A percentile compares a stretch with the other conserved stretches of the same genome.
Conservation (phyloP, 2,888 invertebrate species). For the Dryomyza anilis region DNA sequence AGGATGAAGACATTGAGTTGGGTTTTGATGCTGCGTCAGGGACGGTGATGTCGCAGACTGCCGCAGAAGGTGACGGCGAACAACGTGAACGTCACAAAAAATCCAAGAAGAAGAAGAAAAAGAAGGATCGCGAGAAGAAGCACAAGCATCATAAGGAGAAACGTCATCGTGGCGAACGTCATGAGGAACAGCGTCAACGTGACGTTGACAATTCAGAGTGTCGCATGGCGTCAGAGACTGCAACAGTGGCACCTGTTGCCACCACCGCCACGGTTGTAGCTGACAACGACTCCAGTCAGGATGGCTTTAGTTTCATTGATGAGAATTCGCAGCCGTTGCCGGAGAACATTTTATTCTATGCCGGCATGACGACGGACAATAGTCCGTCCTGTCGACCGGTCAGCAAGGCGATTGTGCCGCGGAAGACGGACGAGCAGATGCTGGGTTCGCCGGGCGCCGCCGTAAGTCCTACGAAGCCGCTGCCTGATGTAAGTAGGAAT, state of each 20-base stretch:
- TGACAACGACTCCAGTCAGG: slow-evolving; percentile 66
- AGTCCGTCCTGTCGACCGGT: slow-evolving; percentile 59
- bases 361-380: slow-evolving; percentile 58
- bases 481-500: slow-evolving; percentile 45
- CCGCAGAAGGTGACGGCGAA: too few relatives aligned
- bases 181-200: slow-evolving; percentile 39
- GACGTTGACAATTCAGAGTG: too few relatives aligned
- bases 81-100: slow-evolving; percentile 68
- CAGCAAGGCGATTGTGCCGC: slow-evolving; percentile 55
- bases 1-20: too few relatives aligned
- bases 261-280: slow-evolving; percentile 15
- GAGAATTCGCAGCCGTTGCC: slow-evolving; percentile 60
- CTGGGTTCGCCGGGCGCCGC: slow-evolving; percentile 46
- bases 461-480: slow-evolving; percentile 43
- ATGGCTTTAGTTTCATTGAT: slow-evolving; percentile 66
- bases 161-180: slow-evolving; percentile 62
- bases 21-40: slow-evolving; percentile 36
- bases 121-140: slow-evolving; percentile 74
- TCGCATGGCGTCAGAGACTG: neutral
- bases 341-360: slow-evolving; percentile 57
- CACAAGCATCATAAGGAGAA: slow-evolving; percentile 74
- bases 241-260: neutral
- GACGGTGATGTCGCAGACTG: too few relatives aligned
- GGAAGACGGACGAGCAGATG: slow-evolving; percentile 50
- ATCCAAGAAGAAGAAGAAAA: slow-evolving; percentile 80